A percentile compares a stretch with the other conserved stretches of the same genome.
Evolutionary conservation across 2,113 vertebrate genomes (phyloP).

Genomic region (Antidorcas marsupialis): DNA sequence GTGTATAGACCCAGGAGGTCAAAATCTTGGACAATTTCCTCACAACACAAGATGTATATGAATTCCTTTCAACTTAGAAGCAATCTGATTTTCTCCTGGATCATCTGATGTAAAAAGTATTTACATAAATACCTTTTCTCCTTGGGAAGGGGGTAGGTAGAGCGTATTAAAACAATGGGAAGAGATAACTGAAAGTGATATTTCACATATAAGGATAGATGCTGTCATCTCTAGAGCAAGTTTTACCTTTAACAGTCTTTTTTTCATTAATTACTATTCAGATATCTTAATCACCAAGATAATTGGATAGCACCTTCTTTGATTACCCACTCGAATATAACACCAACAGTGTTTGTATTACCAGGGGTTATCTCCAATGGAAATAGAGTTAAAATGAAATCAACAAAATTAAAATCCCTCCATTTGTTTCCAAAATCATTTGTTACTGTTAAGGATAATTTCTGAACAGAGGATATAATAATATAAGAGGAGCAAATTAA

Average conservation of each 20-base stretch:
- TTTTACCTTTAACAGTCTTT: constrained; percentile 7
- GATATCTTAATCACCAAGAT: background rate
- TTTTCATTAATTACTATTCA: background rate
- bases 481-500: background rate
- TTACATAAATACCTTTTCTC: background rate
- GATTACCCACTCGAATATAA: background rate
- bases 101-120: constrained; percentile 6
- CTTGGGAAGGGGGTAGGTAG: background rate
- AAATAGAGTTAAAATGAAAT: constrained; percentile 1
- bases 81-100: constrained; percentile 36
- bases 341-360: background rate
- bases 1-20: constrained; percentile 39
- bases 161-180: background rate
- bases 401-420: background rate
- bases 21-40: constrained; percentile 55
- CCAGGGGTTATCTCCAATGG: background rate
- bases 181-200: background rate
- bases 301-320: background rate
- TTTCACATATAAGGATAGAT: background rate
- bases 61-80: constrained; percentile 70
- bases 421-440: background rate
- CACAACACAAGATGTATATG: constrained; percentile 58
- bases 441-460: background rate
- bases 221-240: background rate
- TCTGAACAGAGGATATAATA: background rate